Evolutionary conservation across 1,140 invertebrate genomes (phyloP), one percentile per base, ranked within the genome.

Genomic region (Drosophila sproati): DNA sequence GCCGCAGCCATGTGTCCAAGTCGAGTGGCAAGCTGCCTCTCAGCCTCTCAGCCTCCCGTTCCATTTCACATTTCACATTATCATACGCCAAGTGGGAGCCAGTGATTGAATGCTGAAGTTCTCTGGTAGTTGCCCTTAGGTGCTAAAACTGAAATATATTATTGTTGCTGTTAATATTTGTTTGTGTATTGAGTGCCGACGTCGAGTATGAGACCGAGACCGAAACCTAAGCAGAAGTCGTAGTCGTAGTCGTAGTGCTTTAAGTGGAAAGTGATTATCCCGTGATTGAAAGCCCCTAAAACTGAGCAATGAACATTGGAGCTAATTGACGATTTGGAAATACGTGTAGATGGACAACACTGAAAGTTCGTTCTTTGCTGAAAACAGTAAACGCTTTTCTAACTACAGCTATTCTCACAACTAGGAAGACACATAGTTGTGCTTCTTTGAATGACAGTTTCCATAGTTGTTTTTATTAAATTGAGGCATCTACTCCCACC

Each of bases 41-140:
- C 39, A 63, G 66, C 79, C 61, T 73, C 71, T 69, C 39, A 63
- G 66, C 79, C 61, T 73, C 71, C 61, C 64, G 55, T 68, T 55
- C 56, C 56, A 69, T 61, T 69, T 20, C 20, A 20, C 20, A 20
- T 20, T 20, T 73, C 55, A 45, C 45, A 37, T 59, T 67, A 59
- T 59, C 47, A 39, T 66, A 62, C 47, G 70, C 52, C 55, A 68
- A 73, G 64, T 68, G 70, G 64, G 64, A 55, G 56, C 48, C 34
- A 35, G 75, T 78, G 76, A 78, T 70, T 75, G 76, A 78, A 75
- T 78, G 73, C 66, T 75, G 39, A 4, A n/a, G 4, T 3, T 70
- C 54, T 63, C 28, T 51, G 66, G 20, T 57, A 60, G 68, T 70
- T 66, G 73, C 60, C 73, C 56, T 28, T 55, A 60, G 72, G 51